phyloP scores from a whole-genome alignment of 2,113 vertebrate genomes.

The Gallinago media region DNA sequence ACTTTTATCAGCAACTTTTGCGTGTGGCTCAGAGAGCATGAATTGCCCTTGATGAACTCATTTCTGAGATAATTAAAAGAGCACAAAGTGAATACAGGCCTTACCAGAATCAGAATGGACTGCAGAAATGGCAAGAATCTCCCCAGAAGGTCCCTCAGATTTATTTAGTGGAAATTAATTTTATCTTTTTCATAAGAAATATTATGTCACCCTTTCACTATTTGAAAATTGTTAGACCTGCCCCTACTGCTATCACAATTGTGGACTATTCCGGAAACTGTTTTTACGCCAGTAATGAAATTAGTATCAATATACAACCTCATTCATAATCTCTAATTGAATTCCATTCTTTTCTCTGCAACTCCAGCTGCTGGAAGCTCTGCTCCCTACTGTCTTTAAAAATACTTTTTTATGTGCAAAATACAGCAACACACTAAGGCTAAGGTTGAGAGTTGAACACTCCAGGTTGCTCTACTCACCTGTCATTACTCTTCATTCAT shows the following conservation, averaged over 20 bases:
- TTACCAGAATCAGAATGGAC: background rate
- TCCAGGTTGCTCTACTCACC: background rate
- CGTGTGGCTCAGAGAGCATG: background rate
- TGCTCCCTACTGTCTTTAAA: background rate
- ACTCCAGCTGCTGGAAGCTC: background rate
- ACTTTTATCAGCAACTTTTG: background rate
- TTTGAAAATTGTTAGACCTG: background rate
- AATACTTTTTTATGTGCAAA: background rate
- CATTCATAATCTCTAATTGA: background rate
- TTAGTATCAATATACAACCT: background rate
- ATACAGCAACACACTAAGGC: background rate
- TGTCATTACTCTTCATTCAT: background rate
- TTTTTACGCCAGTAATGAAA: background rate
- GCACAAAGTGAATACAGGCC: background rate
- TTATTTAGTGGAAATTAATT: background rate
- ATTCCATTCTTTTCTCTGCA: background rate
- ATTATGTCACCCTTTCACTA: background rate
- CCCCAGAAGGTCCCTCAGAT: background rate
- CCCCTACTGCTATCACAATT: background rate
- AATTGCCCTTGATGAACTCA: background rate
- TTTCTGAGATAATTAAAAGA: background rate
- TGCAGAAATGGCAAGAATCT: background rate
- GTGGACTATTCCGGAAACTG: background rate
- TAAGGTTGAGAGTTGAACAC: accelerated
- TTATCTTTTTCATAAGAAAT: background rate